Percentiles rank a stretch among this genome's conserved stretches.
Evolutionary conservation across 2,113 vertebrate genomes (phyloP).

Genomic region (Nansenia antarctica): DNA sequence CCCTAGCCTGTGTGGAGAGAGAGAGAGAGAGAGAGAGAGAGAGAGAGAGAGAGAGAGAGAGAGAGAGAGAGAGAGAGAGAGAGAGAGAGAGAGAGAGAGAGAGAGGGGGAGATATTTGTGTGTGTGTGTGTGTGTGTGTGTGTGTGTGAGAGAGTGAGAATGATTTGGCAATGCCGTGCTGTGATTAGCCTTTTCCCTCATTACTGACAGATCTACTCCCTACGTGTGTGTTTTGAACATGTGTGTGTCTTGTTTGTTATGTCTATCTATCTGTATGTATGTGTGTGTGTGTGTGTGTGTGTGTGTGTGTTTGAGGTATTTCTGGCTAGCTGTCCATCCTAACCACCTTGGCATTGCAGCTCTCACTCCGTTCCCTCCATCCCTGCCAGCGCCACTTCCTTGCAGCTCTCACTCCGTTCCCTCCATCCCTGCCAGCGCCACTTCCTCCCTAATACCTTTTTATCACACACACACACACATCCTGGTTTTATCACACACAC

Average conservation of each 20-base stretch:
- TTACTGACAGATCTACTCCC: not conserved
- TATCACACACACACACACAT: no score
- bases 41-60: no score
- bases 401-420: conserved; percentile 20
- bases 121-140: conserved; percentile 14
- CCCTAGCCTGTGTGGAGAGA: conserved; percentile 32
- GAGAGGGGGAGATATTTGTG: no score
- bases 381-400: not conserved
- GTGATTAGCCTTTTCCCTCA: not conserved
- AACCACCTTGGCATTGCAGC: not conserved
- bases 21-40: no score
- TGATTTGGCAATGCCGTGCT: not conserved
- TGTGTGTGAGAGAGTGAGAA: not conserved
- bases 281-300: not conserved
- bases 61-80: no score
- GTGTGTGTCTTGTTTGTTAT: not conserved
- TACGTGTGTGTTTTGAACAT: not conserved
- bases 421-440: not conserved
- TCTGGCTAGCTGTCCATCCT: not conserved
- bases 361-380: not conserved
- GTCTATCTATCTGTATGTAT: not conserved
- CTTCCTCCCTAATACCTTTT: no score
- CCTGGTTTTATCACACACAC: no score
- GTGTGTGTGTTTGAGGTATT: not conserved
- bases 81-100: no score